Evolutionary conservation across 1,140 invertebrate genomes (phyloP).

Genomic region (Drosophila grimshawi): DNA sequence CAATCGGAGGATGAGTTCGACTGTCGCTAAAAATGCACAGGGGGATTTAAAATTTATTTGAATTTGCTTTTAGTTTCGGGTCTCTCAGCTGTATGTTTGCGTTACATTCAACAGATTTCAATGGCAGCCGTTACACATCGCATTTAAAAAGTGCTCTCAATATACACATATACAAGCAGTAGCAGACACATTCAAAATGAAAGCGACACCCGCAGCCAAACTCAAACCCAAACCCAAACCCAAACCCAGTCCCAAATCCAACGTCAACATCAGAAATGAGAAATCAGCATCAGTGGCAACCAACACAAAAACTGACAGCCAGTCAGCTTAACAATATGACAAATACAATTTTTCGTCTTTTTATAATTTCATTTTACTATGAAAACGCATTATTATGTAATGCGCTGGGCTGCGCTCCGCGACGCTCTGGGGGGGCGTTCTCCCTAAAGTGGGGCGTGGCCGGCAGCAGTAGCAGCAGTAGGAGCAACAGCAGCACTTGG

Average conservation of each 20-base stretch:
- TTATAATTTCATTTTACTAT: constrained; percentile 76
- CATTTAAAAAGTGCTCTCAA: constrained; percentile 80
- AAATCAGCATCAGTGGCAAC: constrained; percentile 42
- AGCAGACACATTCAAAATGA: constrained; percentile 20
- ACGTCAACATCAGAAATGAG: constrained; percentile 49
- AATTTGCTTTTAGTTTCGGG: constrained; percentile 82
- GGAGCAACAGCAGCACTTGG: constrained; percentile 50
- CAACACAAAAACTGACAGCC: constrained; percentile 65
- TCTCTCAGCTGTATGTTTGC: constrained; percentile 30
- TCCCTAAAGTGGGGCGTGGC: constrained; percentile 43
- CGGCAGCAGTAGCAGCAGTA: neutral
- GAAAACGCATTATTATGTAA: constrained; percentile 79
- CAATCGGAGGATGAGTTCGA: constrained; percentile 50
- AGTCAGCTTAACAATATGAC: constrained; percentile 81
- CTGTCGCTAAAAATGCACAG: constrained; percentile 79
- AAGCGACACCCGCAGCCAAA: constrained; percentile 39
- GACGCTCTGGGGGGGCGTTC: constrained; percentile 2
- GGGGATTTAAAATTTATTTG: constrained; percentile 84
- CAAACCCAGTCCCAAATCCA: constrained; percentile 15
- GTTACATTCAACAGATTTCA: constrained; percentile 80
- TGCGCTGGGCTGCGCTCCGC: constrained; percentile 53
- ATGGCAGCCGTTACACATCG: constrained; percentile 78
- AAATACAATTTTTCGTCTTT: constrained; percentile 80
- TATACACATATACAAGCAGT: constrained; percentile 40
- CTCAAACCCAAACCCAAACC: constrained; percentile 30